A percentile compares a stretch with the other conserved stretches of the same genome.
phyloP scores from a whole-genome alignment of 2,888 invertebrate genomes.

The Phyllotreta striolata region DNA sequence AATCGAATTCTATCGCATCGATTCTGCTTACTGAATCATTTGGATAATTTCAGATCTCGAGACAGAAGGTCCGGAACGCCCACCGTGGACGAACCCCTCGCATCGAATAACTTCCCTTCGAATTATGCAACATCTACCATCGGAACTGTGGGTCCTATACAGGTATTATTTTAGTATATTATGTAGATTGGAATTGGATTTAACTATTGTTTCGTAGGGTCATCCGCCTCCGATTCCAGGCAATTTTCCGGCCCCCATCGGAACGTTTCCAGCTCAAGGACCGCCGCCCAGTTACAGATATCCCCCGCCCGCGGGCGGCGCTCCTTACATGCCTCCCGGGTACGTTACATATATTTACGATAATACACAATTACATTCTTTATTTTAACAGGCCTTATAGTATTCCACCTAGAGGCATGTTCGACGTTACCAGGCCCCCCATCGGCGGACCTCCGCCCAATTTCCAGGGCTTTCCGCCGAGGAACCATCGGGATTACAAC shows the following conservation, averaged over 20 bases:
- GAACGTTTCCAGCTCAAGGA: conserved; percentile 51
- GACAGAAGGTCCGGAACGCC: conserved; percentile 78
- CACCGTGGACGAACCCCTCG: conserved; percentile 69
- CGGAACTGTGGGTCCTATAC: conserved; percentile 46
- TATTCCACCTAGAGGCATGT: conserved; percentile 54
- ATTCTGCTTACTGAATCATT: too few species aligned
- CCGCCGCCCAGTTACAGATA: conserved; percentile 59
- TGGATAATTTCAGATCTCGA: conserved; percentile 26
- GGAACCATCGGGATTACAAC: conserved; percentile 46
- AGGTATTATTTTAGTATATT: conserved; percentile 36
- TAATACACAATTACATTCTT: not conserved
- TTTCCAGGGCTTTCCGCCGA: conserved; percentile 48
- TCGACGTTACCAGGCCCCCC: conserved; percentile 56
- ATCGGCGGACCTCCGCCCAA: conserved; percentile 54
- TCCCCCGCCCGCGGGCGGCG: conserved; percentile 57
- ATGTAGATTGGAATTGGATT: not conserved
- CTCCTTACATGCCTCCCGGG: conserved; percentile 57
- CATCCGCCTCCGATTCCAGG: conserved; percentile 43
- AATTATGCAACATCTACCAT: conserved; percentile 51
- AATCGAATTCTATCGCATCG: conserved; percentile 20
- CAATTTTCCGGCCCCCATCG: conserved; percentile 49
- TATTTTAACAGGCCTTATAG: conserved; percentile 49
- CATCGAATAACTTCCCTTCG: conserved; percentile 45
- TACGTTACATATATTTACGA: conserved; percentile 41
- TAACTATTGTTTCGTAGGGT: conserved; percentile 47